phyloP scores from a whole-genome alignment of 2,888 invertebrate species.

The Glaucopsyche alexis region DNA sequence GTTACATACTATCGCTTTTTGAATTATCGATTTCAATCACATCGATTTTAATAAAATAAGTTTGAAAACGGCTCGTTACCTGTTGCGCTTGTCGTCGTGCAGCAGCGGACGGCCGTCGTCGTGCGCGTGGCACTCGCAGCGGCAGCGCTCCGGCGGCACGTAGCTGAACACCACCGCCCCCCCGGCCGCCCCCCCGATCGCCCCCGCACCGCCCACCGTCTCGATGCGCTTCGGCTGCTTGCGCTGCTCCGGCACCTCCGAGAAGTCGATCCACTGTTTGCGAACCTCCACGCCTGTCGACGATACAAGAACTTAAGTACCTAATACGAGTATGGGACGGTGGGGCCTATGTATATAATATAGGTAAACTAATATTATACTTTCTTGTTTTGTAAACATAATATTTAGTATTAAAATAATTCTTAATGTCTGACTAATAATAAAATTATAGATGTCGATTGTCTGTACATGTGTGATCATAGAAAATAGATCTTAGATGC shows the following conservation, averaged over 20 bases:
- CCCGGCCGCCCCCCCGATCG: slow-evolving; percentile 73
- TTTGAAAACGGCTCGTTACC: not conserved
- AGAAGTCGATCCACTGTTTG: slow-evolving; percentile 91
- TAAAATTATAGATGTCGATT: too few relatives aligned
- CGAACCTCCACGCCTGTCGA: slow-evolving; percentile 50
- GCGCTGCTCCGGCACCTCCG: slow-evolving; percentile 90
- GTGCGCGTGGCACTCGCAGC: slow-evolving; percentile 91
- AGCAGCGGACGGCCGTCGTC: slow-evolving; percentile 36
- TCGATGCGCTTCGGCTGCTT: slow-evolving; percentile 91
- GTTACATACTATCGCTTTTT: too few relatives aligned
- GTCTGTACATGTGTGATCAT: too few relatives aligned
- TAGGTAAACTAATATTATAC: too few relatives aligned
- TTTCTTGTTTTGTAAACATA: too few relatives aligned
- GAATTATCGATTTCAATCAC: too few relatives aligned
- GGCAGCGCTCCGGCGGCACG: slow-evolving; percentile 92
- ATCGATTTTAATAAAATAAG: too few relatives aligned
- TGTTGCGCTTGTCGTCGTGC: slow-evolving; percentile 27
- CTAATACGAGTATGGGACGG: slow-evolving; percentile 1
- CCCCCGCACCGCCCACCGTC: slow-evolving; percentile 80
- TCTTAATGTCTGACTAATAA: too few relatives aligned
- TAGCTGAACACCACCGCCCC: slow-evolving; percentile 86
- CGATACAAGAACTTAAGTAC: slow-evolving; percentile 22
- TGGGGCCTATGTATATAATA: too few relatives aligned
- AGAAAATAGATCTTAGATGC: too few relatives aligned
- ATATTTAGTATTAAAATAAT: too few relatives aligned